Conservation (phyloP, 2,113 vertebrate genomes). For the Siniperca knerii region DNA sequence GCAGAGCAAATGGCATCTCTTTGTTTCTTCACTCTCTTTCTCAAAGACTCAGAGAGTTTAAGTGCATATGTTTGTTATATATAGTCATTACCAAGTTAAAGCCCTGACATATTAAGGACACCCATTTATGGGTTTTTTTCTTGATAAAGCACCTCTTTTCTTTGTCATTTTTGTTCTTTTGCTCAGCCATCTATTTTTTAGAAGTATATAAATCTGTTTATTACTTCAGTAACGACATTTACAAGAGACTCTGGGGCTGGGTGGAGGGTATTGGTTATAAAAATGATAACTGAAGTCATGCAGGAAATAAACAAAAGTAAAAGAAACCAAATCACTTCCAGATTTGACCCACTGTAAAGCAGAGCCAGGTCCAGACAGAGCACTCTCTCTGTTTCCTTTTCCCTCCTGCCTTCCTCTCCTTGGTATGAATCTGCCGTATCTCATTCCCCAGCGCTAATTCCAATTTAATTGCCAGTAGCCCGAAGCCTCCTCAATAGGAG, state of each 20-base stretch:
- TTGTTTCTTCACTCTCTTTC: conserved; percentile 62
- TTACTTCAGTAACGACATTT: background rate
- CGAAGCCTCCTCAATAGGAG: conserved; percentile 99
- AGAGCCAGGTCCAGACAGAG: conserved; percentile 71
- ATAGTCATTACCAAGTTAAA: background rate
- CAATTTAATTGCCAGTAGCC: conserved; percentile 99
- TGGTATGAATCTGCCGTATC: conserved; percentile 99
- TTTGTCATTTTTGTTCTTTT: conserved; percentile 1
- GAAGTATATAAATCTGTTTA: conserved; percentile 9
- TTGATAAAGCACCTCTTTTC: conserved; percentile 3
- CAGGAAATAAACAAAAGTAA: conserved; percentile 63
- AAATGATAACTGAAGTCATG: conserved; percentile 30
- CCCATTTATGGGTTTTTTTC: background rate
- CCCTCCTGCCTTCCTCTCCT: conserved; percentile 82
- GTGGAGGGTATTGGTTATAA: background rate
- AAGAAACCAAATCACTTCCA: conserved; percentile 64
- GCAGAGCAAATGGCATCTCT: conserved; percentile 79
- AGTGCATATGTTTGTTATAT: conserved; percentile 28
- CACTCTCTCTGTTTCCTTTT: conserved; percentile 61
- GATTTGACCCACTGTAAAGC: conserved; percentile 71
- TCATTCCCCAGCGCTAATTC: conserved; percentile 99
- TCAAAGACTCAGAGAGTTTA: conserved; percentile 7
- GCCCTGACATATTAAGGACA: background rate
- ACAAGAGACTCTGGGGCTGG: background rate
- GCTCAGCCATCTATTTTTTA: background rate